Conservation (phyloP, 2,113 vertebrate species). For the Microcebus griseorufus region DNA sequence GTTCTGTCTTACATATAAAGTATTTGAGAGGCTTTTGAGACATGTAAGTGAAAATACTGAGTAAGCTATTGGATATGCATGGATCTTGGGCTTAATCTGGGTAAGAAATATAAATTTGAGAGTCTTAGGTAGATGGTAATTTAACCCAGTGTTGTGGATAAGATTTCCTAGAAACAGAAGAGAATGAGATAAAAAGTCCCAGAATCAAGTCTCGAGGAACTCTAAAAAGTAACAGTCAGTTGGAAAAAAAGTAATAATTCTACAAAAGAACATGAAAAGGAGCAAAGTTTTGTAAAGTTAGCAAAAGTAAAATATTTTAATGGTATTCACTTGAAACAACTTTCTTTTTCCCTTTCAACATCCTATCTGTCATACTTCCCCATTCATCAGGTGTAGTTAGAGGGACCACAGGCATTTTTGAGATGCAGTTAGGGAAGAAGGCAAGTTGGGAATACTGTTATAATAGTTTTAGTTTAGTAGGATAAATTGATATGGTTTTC, state of each 20-base stretch:
- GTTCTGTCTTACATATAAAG: background rate
- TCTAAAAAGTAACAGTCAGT: background rate
- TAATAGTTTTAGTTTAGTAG: background rate
- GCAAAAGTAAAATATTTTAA: background rate
- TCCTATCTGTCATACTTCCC: background rate
- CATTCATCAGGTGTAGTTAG: background rate
- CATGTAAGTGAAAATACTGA: background rate
- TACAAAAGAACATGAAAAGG: background rate
- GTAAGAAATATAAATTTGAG: background rate
- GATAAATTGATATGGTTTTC: background rate
- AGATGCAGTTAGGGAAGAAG: background rate
- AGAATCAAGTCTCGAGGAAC: background rate
- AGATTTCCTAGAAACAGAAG: background rate
- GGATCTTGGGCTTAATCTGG: background rate
- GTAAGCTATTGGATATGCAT: background rate
- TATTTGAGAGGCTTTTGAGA: background rate
- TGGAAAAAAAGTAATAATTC: background rate
- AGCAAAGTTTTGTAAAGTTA: background rate
- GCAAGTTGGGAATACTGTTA: background rate
- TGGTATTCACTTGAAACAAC: background rate
- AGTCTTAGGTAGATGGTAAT: background rate
- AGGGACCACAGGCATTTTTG: background rate
- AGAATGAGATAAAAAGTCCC: background rate
- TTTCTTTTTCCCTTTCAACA: background rate
- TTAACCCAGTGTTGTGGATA: background rate